Base-by-base conservation (phyloP, 2,113 vertebrate genomes). In the Pelecanoides urinatrix region DNA sequence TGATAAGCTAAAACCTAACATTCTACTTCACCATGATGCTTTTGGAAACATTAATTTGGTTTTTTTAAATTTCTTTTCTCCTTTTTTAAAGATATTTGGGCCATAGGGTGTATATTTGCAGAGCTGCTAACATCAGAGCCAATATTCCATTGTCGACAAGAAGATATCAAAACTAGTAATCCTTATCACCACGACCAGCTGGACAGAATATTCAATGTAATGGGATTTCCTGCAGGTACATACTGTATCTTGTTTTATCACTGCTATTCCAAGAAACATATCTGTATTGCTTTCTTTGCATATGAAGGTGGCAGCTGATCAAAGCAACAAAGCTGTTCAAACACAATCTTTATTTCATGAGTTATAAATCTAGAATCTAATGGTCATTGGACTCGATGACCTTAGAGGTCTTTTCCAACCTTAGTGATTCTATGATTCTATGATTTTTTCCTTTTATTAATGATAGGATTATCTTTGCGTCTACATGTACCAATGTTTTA, bases 161-260 rank as follows among this genome's bases (percentile, higher is more conserved):
- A 99, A 97, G 99, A 99, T 98, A 99, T 99, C 97, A 99, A 99
- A 98, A 99, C 99, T 98, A 99, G 99, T 98, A 99, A 99, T 95
- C 99, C 99, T 53, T 99, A 99, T 98, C 99, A 99, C 97, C 99
- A 99, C 75, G 99, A 99, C 98, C 99, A 99, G 98, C 98, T 99
- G 98, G 99, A 99, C 98, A 99, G 99, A 98, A 99, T 99, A 98
- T 99, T 99, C 98, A 99, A 99, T 92, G 99, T 99, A 97, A 99
- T 99, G 99, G 99, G 99, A 97, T 99, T 99, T 98, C 99, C 99
- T 98, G 99, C 99, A 98, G 99, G 99, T 99, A 98, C 93, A 96
- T 96, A 67, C 91, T 97, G 71, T 97, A 44, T 90, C 89, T 96
- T 95, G 87, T 89, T 91, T 86, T 40, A 85, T 94, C 92, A 95